Evolutionary conservation across 2,888 invertebrate species (phyloP).

Genomic region (Hyposoter didymator): DNA sequence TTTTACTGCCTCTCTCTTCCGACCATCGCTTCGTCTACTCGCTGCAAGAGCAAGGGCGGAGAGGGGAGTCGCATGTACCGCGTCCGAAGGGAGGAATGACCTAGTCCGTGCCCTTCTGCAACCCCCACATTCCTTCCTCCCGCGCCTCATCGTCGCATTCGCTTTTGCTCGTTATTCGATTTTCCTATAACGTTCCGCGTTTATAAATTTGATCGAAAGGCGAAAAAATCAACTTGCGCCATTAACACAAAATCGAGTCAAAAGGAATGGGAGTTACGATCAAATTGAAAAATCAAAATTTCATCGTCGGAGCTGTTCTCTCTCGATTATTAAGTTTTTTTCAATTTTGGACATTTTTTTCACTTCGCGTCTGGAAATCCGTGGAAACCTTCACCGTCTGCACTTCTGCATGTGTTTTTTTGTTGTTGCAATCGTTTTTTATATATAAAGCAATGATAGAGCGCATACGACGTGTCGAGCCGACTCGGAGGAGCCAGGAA

Average conservation of each 20-base stretch:
- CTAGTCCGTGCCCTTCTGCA: conserved; percentile 75
- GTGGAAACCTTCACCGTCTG: neutral
- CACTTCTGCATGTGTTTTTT: neutral
- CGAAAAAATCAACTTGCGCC: neutral
- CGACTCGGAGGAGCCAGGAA: conserved; percentile 65
- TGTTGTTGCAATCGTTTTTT: neutral
- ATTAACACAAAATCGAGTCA: neutral
- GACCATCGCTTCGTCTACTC: neutral
- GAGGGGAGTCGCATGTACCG: conserved; percentile 7
- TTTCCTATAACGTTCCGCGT: neutral
- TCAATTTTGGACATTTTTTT: neutral
- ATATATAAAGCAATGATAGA: neutral
- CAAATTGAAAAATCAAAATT: neutral
- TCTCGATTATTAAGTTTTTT: neutral
- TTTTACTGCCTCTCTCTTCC: neutral
- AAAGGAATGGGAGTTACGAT: neutral
- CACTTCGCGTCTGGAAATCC: neutral
- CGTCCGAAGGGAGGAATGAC: conserved; percentile 79
- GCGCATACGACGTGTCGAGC: conserved; percentile 11
- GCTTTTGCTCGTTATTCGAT: conserved; percentile 54
- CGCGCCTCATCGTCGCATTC: conserved; percentile 67
- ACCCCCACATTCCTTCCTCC: conserved; percentile 62
- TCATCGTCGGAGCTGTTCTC: neutral
- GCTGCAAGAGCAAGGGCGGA: neutral
- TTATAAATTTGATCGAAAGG: neutral